phyloP scores from a whole-genome alignment of 53 echinoderm and acorn worm species.

The Hippasteria phrygiana region DNA sequence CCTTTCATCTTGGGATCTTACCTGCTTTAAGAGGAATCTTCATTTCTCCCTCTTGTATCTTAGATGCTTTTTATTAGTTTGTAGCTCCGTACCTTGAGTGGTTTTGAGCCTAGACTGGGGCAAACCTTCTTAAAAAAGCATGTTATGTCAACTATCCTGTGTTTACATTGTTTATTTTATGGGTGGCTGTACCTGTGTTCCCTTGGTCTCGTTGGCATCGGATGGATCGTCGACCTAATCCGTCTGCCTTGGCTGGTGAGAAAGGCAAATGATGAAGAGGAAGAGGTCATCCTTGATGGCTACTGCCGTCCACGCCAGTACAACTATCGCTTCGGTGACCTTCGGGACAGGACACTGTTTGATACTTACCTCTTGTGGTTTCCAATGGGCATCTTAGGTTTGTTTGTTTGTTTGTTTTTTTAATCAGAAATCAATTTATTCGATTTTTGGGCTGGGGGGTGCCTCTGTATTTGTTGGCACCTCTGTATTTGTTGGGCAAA shows the following conservation, averaged over 20 bases:
- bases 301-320: constrained; percentile 16
- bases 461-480: too few species aligned
- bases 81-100: too few species aligned
- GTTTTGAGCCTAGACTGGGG: too few species aligned
- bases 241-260: constrained; percentile 67
- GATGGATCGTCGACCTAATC: constrained; percentile 73
- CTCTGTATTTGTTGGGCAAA: too few species aligned
- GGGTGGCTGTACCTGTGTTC: constrained; percentile 55
- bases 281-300: not conserved
- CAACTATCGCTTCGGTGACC: not conserved
- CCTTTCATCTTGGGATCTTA: too few species aligned
- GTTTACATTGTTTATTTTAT: too few species aligned
- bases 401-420: not conserved
- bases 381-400: constrained; percentile 71
- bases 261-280: constrained; percentile 45
- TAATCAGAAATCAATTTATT: not conserved
- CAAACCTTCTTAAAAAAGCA: too few species aligned
- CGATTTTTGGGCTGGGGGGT: too few species aligned
- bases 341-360: constrained; percentile 22
- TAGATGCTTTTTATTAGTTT: too few species aligned
- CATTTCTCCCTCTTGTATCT: too few species aligned
- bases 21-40: too few species aligned
- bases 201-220: constrained; percentile 66
- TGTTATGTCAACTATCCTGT: too few species aligned
- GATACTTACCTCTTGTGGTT: constrained; percentile 74